A percentile compares a stretch with the other conserved stretches of the same genome.
phyloP scores from a whole-genome alignment of 1,140 invertebrate genomes.

The Paralvinella palmiformis region DNA sequence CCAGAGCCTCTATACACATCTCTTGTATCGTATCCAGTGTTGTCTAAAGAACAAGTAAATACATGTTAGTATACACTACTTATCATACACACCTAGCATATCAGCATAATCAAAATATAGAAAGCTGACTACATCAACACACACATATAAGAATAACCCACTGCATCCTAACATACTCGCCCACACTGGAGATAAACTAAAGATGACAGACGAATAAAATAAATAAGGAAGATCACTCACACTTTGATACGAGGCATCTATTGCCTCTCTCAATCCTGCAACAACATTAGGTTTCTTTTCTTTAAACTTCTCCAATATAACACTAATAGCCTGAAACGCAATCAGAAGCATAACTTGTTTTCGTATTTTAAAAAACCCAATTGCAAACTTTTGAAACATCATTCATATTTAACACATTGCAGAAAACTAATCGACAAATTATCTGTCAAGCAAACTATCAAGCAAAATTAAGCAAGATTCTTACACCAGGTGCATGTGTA shows the following conservation, averaged over 20 bases:
- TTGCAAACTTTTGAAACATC: neutral
- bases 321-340: constrained; percentile 63
- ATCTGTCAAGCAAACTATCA: no score
- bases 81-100: no score
- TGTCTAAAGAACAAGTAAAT: no score
- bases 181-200: neutral
- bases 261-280: constrained; percentile 74
- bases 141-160: no score
- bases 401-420: no score
- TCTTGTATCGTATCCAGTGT: constrained; percentile 82
- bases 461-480: constrained; percentile 7
- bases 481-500: constrained; percentile 62
- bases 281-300: constrained; percentile 95
- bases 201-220: neutral
- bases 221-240: constrained; percentile 54
- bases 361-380: neutral
- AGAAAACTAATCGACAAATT: no score
- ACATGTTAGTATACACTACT: no score
- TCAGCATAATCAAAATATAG: no score
- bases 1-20: constrained; percentile 73
- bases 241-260: constrained; percentile 78
- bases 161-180: no score
- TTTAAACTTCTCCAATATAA: constrained; percentile 90
- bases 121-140: no score
- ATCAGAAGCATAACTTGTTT: neutral